Evolutionary conservation across 2,113 vertebrate genomes (phyloP).

Genomic region (Gracilinanus agilis): DNA sequence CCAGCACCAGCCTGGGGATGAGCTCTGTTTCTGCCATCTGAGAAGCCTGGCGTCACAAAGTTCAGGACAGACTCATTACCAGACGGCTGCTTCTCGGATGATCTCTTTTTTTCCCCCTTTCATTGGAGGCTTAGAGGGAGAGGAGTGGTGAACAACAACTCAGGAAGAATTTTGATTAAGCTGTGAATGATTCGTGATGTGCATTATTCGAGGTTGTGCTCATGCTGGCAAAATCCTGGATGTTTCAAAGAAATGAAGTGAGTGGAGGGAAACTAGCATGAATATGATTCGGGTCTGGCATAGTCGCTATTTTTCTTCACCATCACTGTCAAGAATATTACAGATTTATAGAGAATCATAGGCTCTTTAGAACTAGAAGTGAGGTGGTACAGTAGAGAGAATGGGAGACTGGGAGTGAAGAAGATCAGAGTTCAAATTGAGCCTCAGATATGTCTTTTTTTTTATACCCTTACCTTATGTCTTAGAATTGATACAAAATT

Average conservation of each 20-base stretch:
- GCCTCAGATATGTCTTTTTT: too few species aligned
- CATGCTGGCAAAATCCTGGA: neutral
- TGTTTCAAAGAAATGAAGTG: neutral
- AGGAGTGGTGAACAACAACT: neutral
- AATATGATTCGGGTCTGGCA: neutral
- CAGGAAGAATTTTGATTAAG: neutral
- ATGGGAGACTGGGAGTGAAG: neutral
- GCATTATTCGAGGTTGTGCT: neutral
- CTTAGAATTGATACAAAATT: too few species aligned
- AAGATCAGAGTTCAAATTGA: neutral
- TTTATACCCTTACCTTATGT: too few species aligned
- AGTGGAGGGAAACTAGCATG: neutral
- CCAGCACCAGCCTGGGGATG: neutral
- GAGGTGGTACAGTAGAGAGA: neutral
- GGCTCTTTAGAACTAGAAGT: neutral
- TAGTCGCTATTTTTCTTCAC: neutral
- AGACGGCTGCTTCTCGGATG: neutral
- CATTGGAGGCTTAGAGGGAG: neutral
- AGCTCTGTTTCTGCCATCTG: neutral
- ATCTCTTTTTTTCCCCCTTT: neutral
- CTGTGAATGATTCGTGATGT: neutral
- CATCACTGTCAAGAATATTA: neutral
- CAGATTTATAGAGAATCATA: neutral
- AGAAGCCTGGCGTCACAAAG: neutral
- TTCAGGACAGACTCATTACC: neutral